Evolutionary conservation across 2,888 invertebrate species (phyloP), one percentile per base, ranked within the genome.

Genomic region (Acronicta aceris): DNA sequence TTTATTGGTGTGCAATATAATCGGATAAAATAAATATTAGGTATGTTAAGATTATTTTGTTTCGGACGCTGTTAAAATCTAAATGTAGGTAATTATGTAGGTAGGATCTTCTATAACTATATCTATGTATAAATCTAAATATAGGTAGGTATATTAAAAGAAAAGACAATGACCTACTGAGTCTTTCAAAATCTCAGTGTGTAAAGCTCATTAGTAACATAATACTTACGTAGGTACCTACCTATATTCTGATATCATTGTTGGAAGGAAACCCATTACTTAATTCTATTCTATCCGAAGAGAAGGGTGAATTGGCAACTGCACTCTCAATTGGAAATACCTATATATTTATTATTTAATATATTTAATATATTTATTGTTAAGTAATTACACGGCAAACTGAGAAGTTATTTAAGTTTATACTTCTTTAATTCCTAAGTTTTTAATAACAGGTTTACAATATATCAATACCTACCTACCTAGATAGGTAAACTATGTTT

Each of bases 1-100:
- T 90, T 89, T 90, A 90, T 89, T 89, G 85, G 70, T 65, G 76
- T 75, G 82, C 81, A 79, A 83, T 89, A 88, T 87, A 87, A 78
- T 81, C 74, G 78, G 76, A 80, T 84, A 82, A 87, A 85, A 86
- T 86, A 86, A 86, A 86, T 87, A 84, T 86, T 79, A 75, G 75
- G 71, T 72, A n/a, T n/a, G n/a, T n/a, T 79, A 74, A 72, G 74
- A 71, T 78, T 68, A 65, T 76, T 62, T 47, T 21, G 16, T 59
- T 49, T 40, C 58, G 41, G 61, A 53, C 43, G 33, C 57, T 76
- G 61, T 52, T 38, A 68, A 38, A 58, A 59, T 30, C 50, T 38
- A 49, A 38, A 40, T 52, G 52, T 27, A 61, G 52, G 38, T 42
- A 57, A n/a, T n/a, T n/a, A n/a, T n/a, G n/a, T n/a, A n/a, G n/a